A percentile compares a stretch with the other conserved stretches of the same genome.
Conservation (phyloP, 2,797 vertebrate species). For the Botia almorhae region DNA sequence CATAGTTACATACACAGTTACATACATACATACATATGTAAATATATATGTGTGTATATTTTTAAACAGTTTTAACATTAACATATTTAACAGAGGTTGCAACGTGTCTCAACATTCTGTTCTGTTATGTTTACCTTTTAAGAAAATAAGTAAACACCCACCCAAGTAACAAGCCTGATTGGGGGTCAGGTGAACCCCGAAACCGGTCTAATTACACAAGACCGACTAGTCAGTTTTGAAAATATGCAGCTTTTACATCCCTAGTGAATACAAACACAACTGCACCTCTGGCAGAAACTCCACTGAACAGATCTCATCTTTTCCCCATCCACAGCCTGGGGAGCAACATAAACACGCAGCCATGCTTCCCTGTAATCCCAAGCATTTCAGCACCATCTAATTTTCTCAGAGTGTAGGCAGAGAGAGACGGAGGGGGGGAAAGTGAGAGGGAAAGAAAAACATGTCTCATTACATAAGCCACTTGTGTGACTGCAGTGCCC, state of each 20-base stretch:
- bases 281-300: conserved; percentile 11
- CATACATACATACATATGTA: too few relatives aligned
- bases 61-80: too few relatives aligned
- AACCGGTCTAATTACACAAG: neutral
- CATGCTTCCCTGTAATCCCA: conserved; percentile 59
- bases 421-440: conserved; percentile 43
- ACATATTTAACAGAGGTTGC: neutral
- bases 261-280: conserved; percentile 22
- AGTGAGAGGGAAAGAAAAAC: conserved; percentile 30
- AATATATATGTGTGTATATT: too few relatives aligned
- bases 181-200: neutral
- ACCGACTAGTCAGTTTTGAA: neutral
- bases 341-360: conserved; percentile 59
- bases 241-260: neutral
- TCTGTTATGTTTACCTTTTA: neutral
- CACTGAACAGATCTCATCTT: conserved; percentile 32
- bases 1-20: too few relatives aligned
- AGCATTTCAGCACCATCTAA: conserved; percentile 60
- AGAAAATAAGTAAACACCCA: neutral
- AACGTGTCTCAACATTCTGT: too few relatives aligned
- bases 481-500: conserved; percentile 36
- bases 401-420: conserved; percentile 61
- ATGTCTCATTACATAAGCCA: conserved; percentile 46
- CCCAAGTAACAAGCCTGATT: neutral
- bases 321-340: conserved; percentile 35